phyloP scores from a whole-genome alignment of 2,797 vertebrate species.

The Morus bassanus region DNA sequence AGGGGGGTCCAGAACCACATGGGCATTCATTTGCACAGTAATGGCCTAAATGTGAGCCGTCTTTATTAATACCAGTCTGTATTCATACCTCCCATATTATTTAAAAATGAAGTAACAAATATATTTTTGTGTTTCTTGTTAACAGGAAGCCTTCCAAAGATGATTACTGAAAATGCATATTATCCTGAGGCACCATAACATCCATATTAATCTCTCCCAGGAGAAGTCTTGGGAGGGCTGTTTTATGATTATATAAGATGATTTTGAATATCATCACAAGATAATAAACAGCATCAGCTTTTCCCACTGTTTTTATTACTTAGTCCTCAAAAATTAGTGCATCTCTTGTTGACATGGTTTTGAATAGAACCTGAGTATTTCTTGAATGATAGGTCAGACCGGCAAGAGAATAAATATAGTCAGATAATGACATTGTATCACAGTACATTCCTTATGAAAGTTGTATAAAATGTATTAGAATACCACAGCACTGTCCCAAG shows the following conservation, averaged over 20 bases:
- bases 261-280: conserved; percentile 5
- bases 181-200: neutral
- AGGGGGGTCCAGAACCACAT: neutral
- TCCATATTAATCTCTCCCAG: conserved; percentile 29
- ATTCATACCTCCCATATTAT: neutral
- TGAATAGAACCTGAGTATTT: neutral
- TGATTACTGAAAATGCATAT: neutral
- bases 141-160: conserved; percentile 23
- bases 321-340: neutral
- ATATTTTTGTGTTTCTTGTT: neutral
- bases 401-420: neutral
- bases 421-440: neutral
- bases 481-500: neutral
- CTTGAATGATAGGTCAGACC: neutral
- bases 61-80: neutral
- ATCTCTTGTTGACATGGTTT: neutral
- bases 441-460: neutral
- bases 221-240: neutral
- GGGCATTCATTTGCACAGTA: neutral
- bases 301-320: neutral
- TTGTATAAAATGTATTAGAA: neutral
- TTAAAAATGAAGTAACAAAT: neutral
- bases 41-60: neutral
- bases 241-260: conserved; percentile 20
- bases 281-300: conserved; percentile 18